phyloP scores from a whole-genome alignment of 2,797 vertebrate genomes.

The Naso thynnoides region DNA sequence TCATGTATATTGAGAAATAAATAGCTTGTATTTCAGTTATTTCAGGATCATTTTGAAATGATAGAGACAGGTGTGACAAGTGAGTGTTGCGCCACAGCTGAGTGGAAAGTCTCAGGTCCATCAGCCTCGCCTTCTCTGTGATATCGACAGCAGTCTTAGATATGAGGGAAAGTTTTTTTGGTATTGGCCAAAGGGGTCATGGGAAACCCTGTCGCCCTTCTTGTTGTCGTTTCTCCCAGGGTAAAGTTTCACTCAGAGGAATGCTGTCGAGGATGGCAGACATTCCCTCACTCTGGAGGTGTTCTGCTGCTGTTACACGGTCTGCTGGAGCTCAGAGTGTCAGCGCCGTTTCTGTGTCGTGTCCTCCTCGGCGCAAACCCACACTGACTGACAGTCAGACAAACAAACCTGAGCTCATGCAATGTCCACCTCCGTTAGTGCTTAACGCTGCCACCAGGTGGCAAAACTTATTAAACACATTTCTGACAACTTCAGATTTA shows the following conservation, averaged over 20 bases:
- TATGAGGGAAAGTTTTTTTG: constrained; percentile 53
- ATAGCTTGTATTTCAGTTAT: constrained; percentile 22
- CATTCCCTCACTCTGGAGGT: constrained; percentile 77
- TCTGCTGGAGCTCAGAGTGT: constrained; percentile 25
- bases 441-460: constrained; percentile 52
- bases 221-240: constrained; percentile 77
- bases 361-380: constrained; percentile 19
- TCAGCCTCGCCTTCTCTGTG: constrained; percentile 28
- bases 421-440: not conserved
- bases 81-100: constrained; percentile 14
- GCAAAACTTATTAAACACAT: constrained; percentile 28
- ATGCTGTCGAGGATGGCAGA: constrained; percentile 74
- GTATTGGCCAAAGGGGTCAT: constrained; percentile 77
- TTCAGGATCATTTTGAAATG: constrained; percentile 10
- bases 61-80: constrained; percentile 11
- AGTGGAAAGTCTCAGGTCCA: constrained; percentile 25
- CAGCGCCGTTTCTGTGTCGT: constrained; percentile 47
- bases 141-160: constrained; percentile 56
- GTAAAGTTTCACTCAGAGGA: constrained; percentile 82
- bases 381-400: constrained; percentile 29
- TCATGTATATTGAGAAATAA: constrained; percentile 15
- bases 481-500: not conserved
- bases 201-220: constrained; percentile 81
- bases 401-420: constrained; percentile 26
- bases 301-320: constrained; percentile 46